These are phyloP conservation scores for Periplaneta americana DNA, from an alignment of 1,140 invertebrate species.

Conservation along the genomic window DNA sequence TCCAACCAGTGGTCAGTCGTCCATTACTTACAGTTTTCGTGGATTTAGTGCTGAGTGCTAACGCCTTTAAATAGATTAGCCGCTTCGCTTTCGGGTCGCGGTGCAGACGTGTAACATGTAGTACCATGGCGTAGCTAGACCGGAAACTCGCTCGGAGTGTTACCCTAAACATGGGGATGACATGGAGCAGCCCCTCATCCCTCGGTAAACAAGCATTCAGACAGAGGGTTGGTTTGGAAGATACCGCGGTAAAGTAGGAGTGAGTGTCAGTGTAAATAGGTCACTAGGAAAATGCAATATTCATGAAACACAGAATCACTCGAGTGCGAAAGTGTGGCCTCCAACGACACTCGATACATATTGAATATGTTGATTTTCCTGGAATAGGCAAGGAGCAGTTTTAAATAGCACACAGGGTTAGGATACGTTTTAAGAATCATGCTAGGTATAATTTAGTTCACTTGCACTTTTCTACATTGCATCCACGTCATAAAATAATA, in stretches of 20 bases:
- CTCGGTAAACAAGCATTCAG: neutral
- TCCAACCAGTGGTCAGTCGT: too few relatives aligned
- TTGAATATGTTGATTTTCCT: neutral
- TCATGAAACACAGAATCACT: neutral
- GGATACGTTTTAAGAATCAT: too few relatives aligned
- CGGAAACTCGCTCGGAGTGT: neutral
- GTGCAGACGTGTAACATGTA: neutral
- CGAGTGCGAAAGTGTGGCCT: neutral
- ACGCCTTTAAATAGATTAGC: neutral
- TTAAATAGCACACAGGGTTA: too few relatives aligned
- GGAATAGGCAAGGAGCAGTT: too few relatives aligned
- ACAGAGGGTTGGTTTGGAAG: neutral
- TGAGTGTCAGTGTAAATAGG: neutral
- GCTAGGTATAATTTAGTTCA: too few relatives aligned
- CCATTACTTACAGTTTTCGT: too few relatives aligned
- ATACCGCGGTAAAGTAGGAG: neutral
- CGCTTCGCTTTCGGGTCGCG: neutral
- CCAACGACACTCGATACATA: neutral
- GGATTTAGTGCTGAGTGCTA: neutral
- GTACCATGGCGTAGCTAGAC: neutral
- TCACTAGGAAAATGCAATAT: neutral
- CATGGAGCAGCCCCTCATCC: neutral
- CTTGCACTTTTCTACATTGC: too few relatives aligned
- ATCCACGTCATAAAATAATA: too few relatives aligned
- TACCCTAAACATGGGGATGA: neutral